Conservation (phyloP, 2,888 invertebrate species). For the Ennomos fuscantarius region DNA sequence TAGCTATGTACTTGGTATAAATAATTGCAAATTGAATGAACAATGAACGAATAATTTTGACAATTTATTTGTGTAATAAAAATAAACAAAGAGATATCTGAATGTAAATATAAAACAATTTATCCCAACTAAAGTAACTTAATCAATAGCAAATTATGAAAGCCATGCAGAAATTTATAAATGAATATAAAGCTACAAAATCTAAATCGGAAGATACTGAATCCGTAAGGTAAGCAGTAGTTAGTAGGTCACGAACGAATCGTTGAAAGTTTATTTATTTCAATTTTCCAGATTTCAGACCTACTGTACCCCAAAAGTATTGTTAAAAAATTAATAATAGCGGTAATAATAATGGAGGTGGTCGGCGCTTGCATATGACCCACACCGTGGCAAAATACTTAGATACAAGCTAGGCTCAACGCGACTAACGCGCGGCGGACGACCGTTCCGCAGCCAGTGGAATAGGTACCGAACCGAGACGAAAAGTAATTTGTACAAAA, state of each 20-base stretch:
- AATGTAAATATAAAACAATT: too few species aligned
- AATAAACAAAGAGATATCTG: too few species aligned
- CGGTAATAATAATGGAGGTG: slow-evolving; percentile 35
- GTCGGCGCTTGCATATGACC: slow-evolving; percentile 45
- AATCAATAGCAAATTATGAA: neutral
- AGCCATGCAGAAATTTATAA: slow-evolving; percentile 74
- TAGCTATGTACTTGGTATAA: too few species aligned
- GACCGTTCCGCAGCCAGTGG: slow-evolving; percentile 67
- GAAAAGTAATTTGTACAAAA: slow-evolving; percentile 84
- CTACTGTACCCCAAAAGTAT: slow-evolving; percentile 29
- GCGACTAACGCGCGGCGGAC: slow-evolving; percentile 48
- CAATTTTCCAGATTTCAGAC: slow-evolving; percentile 21
- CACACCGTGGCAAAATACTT: slow-evolving; percentile 45
- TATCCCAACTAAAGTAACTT: neutral
- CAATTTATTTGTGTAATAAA: too few species aligned
- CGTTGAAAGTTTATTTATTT: slow-evolving; percentile 36
- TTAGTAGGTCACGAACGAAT: neutral
- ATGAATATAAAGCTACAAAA: slow-evolving; percentile 67
- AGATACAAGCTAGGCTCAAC: slow-evolving; percentile 57
- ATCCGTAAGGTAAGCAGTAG: slow-evolving; percentile 54
- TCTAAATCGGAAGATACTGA: slow-evolving; percentile 58
- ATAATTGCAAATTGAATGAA: too few species aligned
- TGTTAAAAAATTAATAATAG: slow-evolving; percentile 22
- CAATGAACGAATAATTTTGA: too few species aligned
- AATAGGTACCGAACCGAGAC: slow-evolving; percentile 77